These are phyloP conservation scores for Himantopus leucocephalus DNA, from an alignment of 2,113 vertebrate genomes.

Conservation along the genomic window DNA sequence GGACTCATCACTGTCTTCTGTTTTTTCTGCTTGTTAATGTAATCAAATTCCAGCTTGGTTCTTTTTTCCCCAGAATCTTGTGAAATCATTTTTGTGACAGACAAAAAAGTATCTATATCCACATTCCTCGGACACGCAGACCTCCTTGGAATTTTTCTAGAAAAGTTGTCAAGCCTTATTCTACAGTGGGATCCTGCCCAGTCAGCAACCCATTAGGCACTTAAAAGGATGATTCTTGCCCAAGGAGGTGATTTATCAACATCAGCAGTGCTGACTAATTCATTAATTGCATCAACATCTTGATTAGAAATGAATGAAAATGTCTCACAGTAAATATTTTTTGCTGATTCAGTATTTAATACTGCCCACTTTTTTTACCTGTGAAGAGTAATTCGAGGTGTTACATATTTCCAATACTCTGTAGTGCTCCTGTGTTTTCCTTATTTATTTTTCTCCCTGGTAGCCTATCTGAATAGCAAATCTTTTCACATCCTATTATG, in stretches of 20 bases:
- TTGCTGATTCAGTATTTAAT: background rate
- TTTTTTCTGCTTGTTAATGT: background rate
- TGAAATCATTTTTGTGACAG: background rate
- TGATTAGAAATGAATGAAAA: background rate
- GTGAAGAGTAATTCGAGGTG: background rate
- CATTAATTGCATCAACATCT: background rate
- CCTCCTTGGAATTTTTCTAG: background rate
- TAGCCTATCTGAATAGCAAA: background rate
- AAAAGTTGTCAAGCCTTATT: background rate
- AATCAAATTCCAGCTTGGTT: background rate
- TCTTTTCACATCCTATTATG: background rate
- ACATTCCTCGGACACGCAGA: background rate
- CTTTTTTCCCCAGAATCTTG: background rate
- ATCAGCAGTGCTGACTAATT: background rate
- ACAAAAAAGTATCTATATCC: background rate
- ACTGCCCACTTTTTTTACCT: background rate
- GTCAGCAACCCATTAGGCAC: background rate
- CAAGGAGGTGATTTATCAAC: background rate
- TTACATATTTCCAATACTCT: background rate
- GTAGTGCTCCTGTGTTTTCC: background rate
- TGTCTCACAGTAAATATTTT: background rate
- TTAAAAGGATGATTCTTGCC: background rate
- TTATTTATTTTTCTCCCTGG: background rate
- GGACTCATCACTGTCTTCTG: background rate
- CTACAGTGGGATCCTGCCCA: background rate